Base-by-base conservation (phyloP, 2,113 vertebrate genomes). In the Carassius carassius region DNA sequence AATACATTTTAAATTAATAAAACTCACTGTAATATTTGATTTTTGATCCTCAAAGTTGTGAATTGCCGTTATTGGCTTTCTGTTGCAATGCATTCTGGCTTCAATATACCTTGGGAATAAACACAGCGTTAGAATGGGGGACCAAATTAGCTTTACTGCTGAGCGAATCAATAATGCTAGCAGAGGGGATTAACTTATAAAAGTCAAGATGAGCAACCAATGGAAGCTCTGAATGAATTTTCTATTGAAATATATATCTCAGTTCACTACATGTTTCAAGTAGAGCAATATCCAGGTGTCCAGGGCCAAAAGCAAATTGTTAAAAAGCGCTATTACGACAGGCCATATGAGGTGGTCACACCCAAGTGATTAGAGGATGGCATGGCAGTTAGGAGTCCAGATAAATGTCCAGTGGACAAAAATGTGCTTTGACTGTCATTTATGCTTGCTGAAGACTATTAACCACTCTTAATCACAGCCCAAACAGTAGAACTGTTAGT, bases 321-420 rank as follows among this genome's bases (percentile, higher is more conserved):
- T 94, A 89, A 92, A 93, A 91, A 41, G 41, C 87, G 91, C 91
- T 93, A 93, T 94, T 92, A 92, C 84, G 88, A 85, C 83, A 72
- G 85, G 88, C 90, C 87, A 89, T 72, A 84, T 69, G 83, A 86
- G 86, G 78, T 78, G 86, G 88, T 83, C 88, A 72, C 69, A 89
- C 82, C 77, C 89, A 88, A 90, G 80, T 4, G 90, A 93, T 90
- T 86, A 84, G 88, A 87, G 86, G 87, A 86, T 29, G 7, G 41
- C 7, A 1, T 1, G 8, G 41, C 41, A 87, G 79, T 65, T 79
- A 78, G 78, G 81, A 77, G 70, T 70, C 17, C 49, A 54, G 60
- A 85, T 63, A 67, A 84, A 65, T 81, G 87, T 86, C 82, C 75
- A 19, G 3, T 84, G 84, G 75, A 60, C 58, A 76, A 84, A 86